These are phyloP conservation scores for Bradypus variegatus DNA, from an alignment of 2,797 vertebrate genomes.

Conservation along the genomic window DNA sequence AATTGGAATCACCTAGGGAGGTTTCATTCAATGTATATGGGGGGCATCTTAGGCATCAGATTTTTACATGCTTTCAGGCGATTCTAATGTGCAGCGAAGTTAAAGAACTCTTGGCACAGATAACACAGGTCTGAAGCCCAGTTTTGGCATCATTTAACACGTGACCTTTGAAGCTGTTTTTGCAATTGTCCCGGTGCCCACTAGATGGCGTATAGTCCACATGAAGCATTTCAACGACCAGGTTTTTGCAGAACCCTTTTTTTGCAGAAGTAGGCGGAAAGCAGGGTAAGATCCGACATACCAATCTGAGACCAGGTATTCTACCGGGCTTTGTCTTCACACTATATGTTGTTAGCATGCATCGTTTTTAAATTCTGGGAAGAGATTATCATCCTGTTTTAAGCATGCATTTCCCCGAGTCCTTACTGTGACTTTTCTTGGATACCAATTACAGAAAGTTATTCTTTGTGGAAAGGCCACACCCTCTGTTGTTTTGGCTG, in stretches of 20 bases:
- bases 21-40: background rate
- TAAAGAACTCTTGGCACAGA: background rate
- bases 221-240: background rate
- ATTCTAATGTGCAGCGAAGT: background rate
- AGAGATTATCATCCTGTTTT: background rate
- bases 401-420: background rate
- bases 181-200: conserved; percentile 57
- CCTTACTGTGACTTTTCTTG: background rate
- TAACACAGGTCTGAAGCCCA: background rate
- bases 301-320: background rate
- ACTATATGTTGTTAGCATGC: background rate
- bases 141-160: background rate
- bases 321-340: background rate
- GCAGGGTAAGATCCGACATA: background rate
- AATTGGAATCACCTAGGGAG: background rate
- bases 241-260: conserved; percentile 40
- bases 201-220: conserved; percentile 71
- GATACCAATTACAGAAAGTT: conserved; percentile 20
- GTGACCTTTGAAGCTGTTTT: conserved; percentile 1
- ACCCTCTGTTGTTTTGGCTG: conserved; percentile 23
- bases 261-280: background rate
- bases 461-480: conserved; percentile 19
- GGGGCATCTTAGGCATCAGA: background rate
- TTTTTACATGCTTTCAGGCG: background rate
- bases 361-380: background rate